Conservation (phyloP, 2,797 vertebrate species). For the Lagocephalus sceleratus region DNA sequence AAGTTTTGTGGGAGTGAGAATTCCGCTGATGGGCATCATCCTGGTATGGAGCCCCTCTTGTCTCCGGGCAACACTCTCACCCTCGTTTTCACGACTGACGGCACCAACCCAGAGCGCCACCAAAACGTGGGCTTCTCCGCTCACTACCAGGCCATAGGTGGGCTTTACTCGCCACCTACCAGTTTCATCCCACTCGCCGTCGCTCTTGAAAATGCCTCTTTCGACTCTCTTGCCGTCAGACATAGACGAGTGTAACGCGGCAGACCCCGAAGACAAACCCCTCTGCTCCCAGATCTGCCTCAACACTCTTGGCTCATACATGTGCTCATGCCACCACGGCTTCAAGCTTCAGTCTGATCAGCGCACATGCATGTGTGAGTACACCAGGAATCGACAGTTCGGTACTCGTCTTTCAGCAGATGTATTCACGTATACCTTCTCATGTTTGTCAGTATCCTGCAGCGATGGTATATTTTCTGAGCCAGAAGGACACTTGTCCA, state of each 20-base stretch:
- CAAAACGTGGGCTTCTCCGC: conserved; percentile 67
- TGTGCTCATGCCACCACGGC: conserved; percentile 77
- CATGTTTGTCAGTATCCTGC: conserved; percentile 63
- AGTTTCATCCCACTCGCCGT: neutral
- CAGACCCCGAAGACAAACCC: conserved; percentile 42
- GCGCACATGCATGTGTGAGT: conserved; percentile 70
- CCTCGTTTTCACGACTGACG: conserved; percentile 64
- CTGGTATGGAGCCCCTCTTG: conserved; percentile 64
- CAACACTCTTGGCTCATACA: conserved; percentile 76
- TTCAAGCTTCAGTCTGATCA: conserved; percentile 70
- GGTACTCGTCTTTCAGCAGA: neutral
- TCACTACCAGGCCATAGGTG: conserved; percentile 73
- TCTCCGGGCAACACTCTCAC: conserved; percentile 72
- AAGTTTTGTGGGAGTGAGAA: conserved; percentile 76
- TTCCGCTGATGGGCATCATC: conserved; percentile 64
- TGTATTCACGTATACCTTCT: neutral
- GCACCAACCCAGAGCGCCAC: conserved; percentile 55
- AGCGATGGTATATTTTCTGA: conserved; percentile 66
- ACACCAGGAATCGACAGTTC: too few species aligned
- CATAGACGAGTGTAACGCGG: conserved; percentile 70
- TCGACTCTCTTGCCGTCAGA: conserved; percentile 54
- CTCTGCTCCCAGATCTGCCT: conserved; percentile 76
- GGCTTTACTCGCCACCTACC: neutral
- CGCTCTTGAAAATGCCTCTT: too few species aligned
- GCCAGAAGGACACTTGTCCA: conserved; percentile 65